These are phyloP conservation scores for Phalacrocorax brasilianus DNA, from an alignment of 2,113 vertebrate species.

Conservation along the genomic window DNA sequence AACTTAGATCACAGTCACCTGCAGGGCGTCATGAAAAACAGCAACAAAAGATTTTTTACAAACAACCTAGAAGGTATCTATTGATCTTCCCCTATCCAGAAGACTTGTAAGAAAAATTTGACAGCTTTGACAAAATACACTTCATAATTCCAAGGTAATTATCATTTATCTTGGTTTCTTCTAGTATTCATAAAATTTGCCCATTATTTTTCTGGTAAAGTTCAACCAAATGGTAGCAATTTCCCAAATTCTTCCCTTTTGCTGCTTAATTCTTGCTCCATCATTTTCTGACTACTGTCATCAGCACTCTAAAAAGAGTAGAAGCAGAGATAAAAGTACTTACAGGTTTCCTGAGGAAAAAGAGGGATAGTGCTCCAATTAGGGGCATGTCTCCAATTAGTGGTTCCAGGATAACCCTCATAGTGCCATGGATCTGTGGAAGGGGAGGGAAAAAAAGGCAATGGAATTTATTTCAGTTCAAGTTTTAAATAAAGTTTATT, in stretches of 20 bases:
- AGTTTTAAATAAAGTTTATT: background rate
- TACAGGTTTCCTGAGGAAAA: conserved; percentile 95
- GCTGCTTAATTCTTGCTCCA: background rate
- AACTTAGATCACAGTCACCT: background rate
- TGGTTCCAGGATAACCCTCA: conserved; percentile 95
- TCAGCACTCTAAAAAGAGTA: background rate
- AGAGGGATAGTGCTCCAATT: conserved; percentile 90
- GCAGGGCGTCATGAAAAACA: background rate
- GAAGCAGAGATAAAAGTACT: conserved; percentile 52
- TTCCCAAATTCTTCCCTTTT: background rate
- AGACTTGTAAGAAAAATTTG: background rate
- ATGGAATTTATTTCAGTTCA: background rate
- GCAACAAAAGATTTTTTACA: background rate
- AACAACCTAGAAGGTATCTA: background rate
- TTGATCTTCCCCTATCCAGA: background rate
- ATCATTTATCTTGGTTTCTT: background rate
- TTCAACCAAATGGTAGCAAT: background rate
- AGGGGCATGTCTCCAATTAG: conserved; percentile 95
- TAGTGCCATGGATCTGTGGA: conserved; percentile 88
- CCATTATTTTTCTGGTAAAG: background rate
- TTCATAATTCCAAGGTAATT: background rate
- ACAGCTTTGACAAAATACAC: background rate
- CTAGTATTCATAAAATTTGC: background rate
- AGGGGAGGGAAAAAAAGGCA: background rate
- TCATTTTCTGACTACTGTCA: background rate